Evolutionary conservation across 1,140 invertebrate genomes (phyloP).

Genomic region (Drosophila oshimai): DNA sequence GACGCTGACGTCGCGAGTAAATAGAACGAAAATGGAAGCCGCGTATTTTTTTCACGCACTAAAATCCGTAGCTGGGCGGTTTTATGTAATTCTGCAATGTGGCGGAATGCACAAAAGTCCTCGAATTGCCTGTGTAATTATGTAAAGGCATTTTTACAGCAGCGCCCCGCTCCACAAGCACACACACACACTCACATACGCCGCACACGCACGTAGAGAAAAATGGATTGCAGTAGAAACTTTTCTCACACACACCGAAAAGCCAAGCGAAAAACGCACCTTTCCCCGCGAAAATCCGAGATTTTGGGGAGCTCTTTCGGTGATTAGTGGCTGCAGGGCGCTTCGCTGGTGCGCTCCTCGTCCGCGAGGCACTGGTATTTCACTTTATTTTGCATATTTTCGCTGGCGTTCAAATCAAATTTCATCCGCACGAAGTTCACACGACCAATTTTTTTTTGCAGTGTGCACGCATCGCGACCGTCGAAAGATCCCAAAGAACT

Average conservation of each 20-base stretch:
- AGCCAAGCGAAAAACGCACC: conserved; percentile 40
- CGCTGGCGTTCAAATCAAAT: conserved; percentile 30
- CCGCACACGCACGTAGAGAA: conserved; percentile 64
- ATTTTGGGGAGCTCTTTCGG: background rate
- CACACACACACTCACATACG: conserved; percentile 42
- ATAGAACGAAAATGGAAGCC: conserved; percentile 76
- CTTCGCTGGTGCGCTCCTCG: conserved; percentile 18
- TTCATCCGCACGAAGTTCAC: conserved; percentile 11
- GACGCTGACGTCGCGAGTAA: conserved; percentile 75
- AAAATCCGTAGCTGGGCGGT: conserved; percentile 3
- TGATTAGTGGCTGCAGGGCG: conserved; percentile 1
- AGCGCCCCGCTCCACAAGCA: conserved; percentile 31
- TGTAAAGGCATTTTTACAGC: conserved; percentile 76
- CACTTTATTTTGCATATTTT: conserved; percentile 67
- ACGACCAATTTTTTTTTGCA: background rate
- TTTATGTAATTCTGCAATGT: conserved; percentile 58
- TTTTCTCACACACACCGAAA: conserved; percentile 69
- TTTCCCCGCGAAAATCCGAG: conserved; percentile 16
- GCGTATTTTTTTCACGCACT: conserved; percentile 47
- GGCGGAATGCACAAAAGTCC: conserved; percentile 9
- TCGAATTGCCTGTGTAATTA: conserved; percentile 47
- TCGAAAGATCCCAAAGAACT: too few relatives aligned
- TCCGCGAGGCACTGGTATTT: conserved; percentile 55
- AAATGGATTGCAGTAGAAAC: conserved; percentile 78
- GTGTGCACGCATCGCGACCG: background rate